Evolutionary conservation across 2,113 vertebrate species (phyloP).

Genomic region (Monopterus albus): DNA sequence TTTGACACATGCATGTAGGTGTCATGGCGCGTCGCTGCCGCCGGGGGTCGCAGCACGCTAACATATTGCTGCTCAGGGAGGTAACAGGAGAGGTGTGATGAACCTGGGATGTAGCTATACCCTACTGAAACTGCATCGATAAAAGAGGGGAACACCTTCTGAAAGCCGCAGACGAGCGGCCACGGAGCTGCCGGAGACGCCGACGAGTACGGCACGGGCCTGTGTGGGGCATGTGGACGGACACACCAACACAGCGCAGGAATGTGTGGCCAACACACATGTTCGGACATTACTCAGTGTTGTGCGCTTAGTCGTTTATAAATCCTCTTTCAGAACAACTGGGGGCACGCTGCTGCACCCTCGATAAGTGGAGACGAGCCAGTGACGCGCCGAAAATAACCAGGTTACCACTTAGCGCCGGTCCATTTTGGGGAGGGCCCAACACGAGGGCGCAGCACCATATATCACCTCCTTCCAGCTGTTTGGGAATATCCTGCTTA

Average conservation of each 20-base stretch:
- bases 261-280: slow-evolving; percentile 57
- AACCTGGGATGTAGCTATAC: slow-evolving; percentile 62
- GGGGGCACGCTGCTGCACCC: slow-evolving; percentile 43
- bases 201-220: slow-evolving; percentile 6
- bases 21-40: slow-evolving; percentile 24
- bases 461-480: slow-evolving; percentile 78
- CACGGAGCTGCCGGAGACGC: slow-evolving; percentile 39
- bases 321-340: slow-evolving; percentile 41
- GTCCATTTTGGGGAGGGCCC: slow-evolving; percentile 81
- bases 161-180: slow-evolving; percentile 59
- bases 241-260: slow-evolving; percentile 48
- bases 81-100: slow-evolving; percentile 64
- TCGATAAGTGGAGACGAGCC: slow-evolving; percentile 65
- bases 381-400: slow-evolving; percentile 80
- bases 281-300: slow-evolving; percentile 47
- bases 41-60: slow-evolving; percentile 62
- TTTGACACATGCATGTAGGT: not conserved
- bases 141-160: slow-evolving; percentile 69
- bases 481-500: slow-evolving; percentile 74
- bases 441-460: slow-evolving; percentile 71
- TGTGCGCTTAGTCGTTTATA: slow-evolving; percentile 24
- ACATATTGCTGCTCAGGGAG: slow-evolving; percentile 46
- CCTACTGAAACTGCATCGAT: slow-evolving; percentile 52
- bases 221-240: slow-evolving; percentile 26
- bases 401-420: slow-evolving; percentile 78